Conservation (phyloP, 2,888 invertebrate genomes). For the Malthinus flaveolus region DNA sequence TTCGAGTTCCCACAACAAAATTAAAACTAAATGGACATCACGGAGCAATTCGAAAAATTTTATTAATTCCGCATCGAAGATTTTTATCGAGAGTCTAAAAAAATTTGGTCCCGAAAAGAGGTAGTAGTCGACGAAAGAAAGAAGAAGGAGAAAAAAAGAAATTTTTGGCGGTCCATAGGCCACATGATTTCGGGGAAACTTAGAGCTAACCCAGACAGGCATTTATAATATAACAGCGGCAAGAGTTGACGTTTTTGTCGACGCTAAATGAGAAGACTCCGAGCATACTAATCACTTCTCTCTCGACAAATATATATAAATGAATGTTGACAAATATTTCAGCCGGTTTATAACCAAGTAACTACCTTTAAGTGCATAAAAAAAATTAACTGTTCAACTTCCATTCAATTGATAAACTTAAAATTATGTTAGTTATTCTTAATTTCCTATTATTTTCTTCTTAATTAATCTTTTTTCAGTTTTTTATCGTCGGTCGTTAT, state of each 20-base stretch:
- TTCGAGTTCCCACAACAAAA: conserved; percentile 32
- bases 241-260: conserved; percentile 35
- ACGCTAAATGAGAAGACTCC: conserved; percentile 38
- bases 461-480: neutral
- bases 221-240: conserved; percentile 35
- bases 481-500: no score
- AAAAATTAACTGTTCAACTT: conserved; percentile 29
- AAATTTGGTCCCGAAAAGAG: conserved; percentile 23
- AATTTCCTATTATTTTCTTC: conserved; percentile 12
- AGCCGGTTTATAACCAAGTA: conserved; percentile 33
- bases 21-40: conserved; percentile 34
- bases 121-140: conserved; percentile 4
- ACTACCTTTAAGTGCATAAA: conserved; percentile 18
- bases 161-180: conserved; percentile 35
- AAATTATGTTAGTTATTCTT: conserved; percentile 19
- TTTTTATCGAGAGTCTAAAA: conserved; percentile 29
- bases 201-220: conserved; percentile 37
- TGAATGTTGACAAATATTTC: conserved; percentile 38
- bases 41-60: conserved; percentile 31
- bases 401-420: conserved; percentile 24
- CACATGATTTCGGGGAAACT: conserved; percentile 36
- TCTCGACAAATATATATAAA: conserved; percentile 31
- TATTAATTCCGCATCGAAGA: conserved; percentile 22
- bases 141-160: conserved; percentile 16
- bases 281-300: conserved; percentile 34